A percentile compares a stretch with the other conserved stretches of the same genome.
Evolutionary conservation across 2,113 vertebrate species (phyloP).

Genomic region (Ammodytes dubius): DNA sequence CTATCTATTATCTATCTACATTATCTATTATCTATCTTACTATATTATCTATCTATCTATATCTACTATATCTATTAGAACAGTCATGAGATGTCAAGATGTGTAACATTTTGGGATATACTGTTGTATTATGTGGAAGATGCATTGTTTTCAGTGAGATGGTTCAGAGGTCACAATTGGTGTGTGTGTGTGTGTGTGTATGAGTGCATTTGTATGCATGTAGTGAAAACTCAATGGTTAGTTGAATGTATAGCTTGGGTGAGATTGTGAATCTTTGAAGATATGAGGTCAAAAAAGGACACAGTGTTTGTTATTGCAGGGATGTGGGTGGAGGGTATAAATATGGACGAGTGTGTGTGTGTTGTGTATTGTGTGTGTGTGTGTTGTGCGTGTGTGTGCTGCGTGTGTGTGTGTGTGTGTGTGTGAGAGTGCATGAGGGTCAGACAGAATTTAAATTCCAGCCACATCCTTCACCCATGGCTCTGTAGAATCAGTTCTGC

Average conservation of each 20-base stretch:
- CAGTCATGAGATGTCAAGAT: too few relatives aligned
- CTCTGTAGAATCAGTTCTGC: constrained; percentile 29
- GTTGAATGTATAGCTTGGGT: neutral
- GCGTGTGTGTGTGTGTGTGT: neutral
- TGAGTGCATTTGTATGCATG: constrained; percentile 16
- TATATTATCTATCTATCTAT: too few relatives aligned
- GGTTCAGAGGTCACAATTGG: neutral
- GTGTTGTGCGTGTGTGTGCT: constrained; percentile 6
- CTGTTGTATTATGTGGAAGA: neutral
- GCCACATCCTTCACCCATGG: constrained; percentile 10
- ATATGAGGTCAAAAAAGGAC: constrained; percentile 1
- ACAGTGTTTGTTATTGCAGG: neutral
- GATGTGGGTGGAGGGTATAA: neutral
- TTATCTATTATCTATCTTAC: too few relatives aligned
- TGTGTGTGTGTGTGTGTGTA: neutral
- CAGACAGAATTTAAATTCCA: constrained; percentile 22
- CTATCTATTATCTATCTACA: too few relatives aligned
- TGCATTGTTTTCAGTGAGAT: neutral
- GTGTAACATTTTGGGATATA: neutral
- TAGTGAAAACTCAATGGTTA: neutral
- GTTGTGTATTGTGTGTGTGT: constrained; percentile 1
- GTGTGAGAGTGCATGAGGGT: neutral
- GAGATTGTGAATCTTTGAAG: neutral
- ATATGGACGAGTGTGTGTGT: constrained; percentile 3
- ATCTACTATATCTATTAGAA: too few relatives aligned